These are phyloP conservation scores for Torymus texanus DNA, from an alignment of 2,888 invertebrate genomes.

Conservation along the genomic window DNA sequence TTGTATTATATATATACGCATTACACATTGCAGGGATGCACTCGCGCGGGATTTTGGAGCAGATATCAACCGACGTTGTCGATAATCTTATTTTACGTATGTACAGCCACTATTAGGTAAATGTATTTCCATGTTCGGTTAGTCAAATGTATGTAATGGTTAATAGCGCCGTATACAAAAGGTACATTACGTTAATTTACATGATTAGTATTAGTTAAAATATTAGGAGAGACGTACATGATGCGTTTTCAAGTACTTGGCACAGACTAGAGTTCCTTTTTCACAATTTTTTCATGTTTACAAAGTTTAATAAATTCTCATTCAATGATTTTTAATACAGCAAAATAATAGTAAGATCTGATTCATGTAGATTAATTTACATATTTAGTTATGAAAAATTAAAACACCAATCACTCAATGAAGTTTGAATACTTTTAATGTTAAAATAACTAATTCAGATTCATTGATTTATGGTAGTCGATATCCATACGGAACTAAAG, in stretches of 20 bases:
- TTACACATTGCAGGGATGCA: constrained; percentile 11
- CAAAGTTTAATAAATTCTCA: too few species aligned
- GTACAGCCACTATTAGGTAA: constrained; percentile 4
- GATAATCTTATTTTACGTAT: constrained; percentile 10
- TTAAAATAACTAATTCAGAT: background rate
- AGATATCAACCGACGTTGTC: background rate
- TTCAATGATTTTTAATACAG: too few species aligned
- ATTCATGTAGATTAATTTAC: too few species aligned
- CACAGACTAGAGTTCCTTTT: constrained; percentile 41
- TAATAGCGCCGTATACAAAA: constrained; percentile 45
- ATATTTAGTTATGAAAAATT: too few species aligned
- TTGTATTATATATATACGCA: too few species aligned
- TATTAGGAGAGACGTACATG: constrained; percentile 19
- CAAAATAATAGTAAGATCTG: too few species aligned
- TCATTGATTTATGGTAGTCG: background rate
- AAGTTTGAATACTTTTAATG: background rate
- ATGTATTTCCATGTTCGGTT: constrained; percentile 19
- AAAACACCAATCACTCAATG: background rate
- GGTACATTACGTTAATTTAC: constrained; percentile 42
- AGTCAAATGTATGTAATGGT: constrained; percentile 41
- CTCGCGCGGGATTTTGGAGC: background rate
- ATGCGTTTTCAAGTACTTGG: constrained; percentile 14
- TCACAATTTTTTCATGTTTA: background rate
- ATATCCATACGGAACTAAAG: background rate
- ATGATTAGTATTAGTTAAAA: constrained; percentile 48